Evolutionary conservation across 2,797 vertebrate genomes (phyloP).

Genomic region (Coendou prehensilis): DNA sequence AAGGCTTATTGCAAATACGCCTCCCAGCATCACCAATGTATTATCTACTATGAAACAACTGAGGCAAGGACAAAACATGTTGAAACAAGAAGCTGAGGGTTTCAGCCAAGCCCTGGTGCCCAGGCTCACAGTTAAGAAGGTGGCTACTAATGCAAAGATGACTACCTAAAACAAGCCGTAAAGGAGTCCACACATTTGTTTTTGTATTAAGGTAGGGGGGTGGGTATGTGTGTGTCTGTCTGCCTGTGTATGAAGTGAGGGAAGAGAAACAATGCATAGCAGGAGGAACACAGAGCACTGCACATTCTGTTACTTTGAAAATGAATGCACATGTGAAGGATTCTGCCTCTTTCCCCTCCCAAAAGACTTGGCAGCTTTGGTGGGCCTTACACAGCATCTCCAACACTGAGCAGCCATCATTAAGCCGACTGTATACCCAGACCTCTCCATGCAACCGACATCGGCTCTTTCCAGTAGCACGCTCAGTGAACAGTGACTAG

Average conservation of each 20-base stretch:
- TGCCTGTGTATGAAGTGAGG: not conserved
- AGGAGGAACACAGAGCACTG: constrained; percentile 14
- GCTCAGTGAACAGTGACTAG: not conserved
- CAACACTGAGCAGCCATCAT: not conserved
- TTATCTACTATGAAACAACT: constrained; percentile 2
- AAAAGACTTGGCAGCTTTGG: constrained; percentile 23
- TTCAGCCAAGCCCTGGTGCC: constrained; percentile 13
- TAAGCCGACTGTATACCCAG: constrained; percentile 25
- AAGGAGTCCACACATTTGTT: not conserved
- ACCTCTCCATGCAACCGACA: not conserved
- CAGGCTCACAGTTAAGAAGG: constrained; percentile 32
- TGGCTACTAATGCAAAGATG: not conserved
- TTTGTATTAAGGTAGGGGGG: not conserved
- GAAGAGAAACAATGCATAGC: not conserved
- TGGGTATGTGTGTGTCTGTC: not conserved
- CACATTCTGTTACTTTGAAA: constrained; percentile 33
- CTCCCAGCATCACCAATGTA: not conserved
- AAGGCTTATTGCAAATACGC: not conserved
- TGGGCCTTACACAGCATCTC: not conserved
- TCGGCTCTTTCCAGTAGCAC: constrained; percentile 50
- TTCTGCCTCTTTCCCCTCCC: constrained; percentile 31
- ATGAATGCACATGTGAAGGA: not conserved
- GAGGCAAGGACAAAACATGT: not conserved
- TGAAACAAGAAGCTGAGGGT: not conserved
- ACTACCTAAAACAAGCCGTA: not conserved